Evolutionary conservation across 2,113 vertebrate genomes (phyloP).

Genomic region (Brachypodius melanocephalos): DNA sequence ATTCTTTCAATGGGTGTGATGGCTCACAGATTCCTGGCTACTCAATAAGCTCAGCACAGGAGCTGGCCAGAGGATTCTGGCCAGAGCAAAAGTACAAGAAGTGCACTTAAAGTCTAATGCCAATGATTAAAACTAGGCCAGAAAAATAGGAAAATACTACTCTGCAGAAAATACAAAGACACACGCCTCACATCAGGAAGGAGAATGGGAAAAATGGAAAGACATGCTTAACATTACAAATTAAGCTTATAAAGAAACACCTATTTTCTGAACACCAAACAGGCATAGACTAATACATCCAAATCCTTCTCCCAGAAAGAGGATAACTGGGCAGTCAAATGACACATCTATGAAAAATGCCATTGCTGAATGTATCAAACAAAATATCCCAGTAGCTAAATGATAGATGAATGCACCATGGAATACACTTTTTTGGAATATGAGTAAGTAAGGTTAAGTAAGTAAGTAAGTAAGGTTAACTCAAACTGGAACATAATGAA

Average conservation of each 20-base stretch:
- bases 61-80: background rate
- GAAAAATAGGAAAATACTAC: background rate
- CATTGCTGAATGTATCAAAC: background rate
- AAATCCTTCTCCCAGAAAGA: background rate
- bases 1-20: background rate
- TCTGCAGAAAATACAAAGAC: background rate
- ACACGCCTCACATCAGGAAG: background rate
- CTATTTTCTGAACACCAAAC: background rate
- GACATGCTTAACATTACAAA: background rate
- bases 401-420: background rate
- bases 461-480: background rate
- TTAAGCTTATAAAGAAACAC: background rate
- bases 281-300: background rate
- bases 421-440: background rate
- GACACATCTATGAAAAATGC: background rate
- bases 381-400: background rate
- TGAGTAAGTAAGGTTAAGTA: background rate
- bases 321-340: background rate
- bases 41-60: background rate
- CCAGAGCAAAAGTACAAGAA: background rate
- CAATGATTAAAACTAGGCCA: background rate
- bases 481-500: background rate
- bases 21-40: background rate
- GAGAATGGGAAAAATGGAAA: fast-evolving
- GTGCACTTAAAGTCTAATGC: background rate